Base-by-base conservation (phyloP, 2,888 invertebrate genomes). In the Tyria jacobaeae region DNA sequence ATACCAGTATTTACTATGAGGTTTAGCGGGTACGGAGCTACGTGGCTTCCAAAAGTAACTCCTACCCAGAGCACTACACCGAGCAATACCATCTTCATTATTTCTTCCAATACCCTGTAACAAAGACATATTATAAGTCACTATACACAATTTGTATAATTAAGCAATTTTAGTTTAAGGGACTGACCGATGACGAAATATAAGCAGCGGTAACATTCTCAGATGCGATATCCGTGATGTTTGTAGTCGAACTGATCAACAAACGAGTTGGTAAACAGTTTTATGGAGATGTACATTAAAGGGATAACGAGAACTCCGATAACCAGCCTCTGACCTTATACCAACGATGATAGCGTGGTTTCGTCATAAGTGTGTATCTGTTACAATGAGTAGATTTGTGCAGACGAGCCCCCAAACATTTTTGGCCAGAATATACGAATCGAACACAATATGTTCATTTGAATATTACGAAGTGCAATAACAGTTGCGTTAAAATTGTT, bases 71-170 rank as follows among this genome's bases (percentile, higher is more conserved):
- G 76, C 77, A 94, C 89, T 44, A 94, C 85, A 58, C 93, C 94
- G 60, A 94, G 87, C 64, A 92, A 66, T 62, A 92, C 83, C 88
- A 92, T 87, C 87, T 92, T 94, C 87, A 84, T 89, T 86, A 93
- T 90, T 89, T 94, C 94, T 82, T 94, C 94, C 76, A 94, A 82
- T 82, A 94, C 88, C 80, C 94, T 94, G 87, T 68, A 93, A 90
- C 82, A 87, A 88, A 75, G 68, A 50, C 34, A 57, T 60, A 68
- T 60, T 39, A 52, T 54, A 66, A 68, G 52, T 57, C 59, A 63
- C 68, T 60, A 62, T 7, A 24, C n/a, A n/a, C 55, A 52, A 68
- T 78, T 74, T 70, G 66, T 79, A 82, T 79, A 82, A 76, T 80
- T 73, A 66, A 53, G 57, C 65, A 57, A 79, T 79, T 82, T 78